Evolutionary conservation across 2,113 vertebrate genomes (phyloP), one percentile per base, ranked within the genome.

Genomic region (Periophthalmus modestus): DNA sequence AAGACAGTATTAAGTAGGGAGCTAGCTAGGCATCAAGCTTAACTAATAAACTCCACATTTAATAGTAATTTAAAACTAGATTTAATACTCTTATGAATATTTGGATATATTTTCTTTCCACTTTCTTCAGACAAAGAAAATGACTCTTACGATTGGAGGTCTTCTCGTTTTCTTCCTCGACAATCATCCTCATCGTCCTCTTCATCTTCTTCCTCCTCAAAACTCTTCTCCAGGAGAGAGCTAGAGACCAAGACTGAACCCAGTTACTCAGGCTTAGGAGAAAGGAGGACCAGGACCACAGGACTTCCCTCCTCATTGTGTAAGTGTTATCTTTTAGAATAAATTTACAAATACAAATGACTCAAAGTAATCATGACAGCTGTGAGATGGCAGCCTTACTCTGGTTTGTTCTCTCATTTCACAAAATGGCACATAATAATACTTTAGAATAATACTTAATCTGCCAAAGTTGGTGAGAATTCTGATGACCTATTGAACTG

Each of bases 111-210:
- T 58, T 57, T 72, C 80, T 78, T 48, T 46, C 5, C 78, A 74
- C 65, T 62, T 34, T 33, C 59, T 14, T 62, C 39, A 68, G 86
- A 87, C 72, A 92, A 86, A 80, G 71, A 43, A 46, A 85, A 57
- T 57, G 85, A 85, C 46, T 74, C 86, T 78, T 87, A 88, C 93
- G 96, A 97, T 92, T 95, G 96, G 95, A 94, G 93, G 73, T 94
- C 89, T 0, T 80, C 91, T 75, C 94, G 90, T 88, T 94, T 95
- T 50, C 93, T 95, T 73, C 94, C 96, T 28, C 93, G 94, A 72
- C 94, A 95, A 0, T 95, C 91, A 1, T 84, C 87, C 2, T 82
- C 85, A 0, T 81, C 91, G 0, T 84, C 87, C 2, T 54, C 52
- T 54, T 82, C 85, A 1, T 81, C 90, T 2, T 85, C 90, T 15